phyloP scores from a whole-genome alignment of 2,888 invertebrate genomes.

The Liposcelis brunnea region DNA sequence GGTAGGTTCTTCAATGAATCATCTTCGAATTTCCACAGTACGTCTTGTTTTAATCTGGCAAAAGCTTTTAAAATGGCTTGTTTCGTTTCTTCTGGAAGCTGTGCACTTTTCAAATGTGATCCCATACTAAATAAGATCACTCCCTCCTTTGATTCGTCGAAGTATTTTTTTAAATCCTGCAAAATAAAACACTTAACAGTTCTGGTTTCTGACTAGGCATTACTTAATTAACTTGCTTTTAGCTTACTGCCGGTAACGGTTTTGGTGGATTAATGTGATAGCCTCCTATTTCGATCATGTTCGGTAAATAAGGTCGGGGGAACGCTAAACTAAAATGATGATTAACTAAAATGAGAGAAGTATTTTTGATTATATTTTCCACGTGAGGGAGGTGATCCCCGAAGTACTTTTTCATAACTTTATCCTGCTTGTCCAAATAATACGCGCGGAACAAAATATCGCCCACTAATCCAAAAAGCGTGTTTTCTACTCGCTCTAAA shows the following conservation, averaged over 20 bases:
- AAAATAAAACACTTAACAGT: conserved; percentile 7
- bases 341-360: conserved; percentile 31
- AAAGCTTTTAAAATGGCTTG: conserved; percentile 22
- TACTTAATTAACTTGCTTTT: conserved; percentile 14
- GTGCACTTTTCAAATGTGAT: conserved; percentile 29
- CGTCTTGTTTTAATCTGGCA: conserved; percentile 23
- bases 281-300: conserved; percentile 27
- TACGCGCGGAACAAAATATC: background rate
- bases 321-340: conserved; percentile 28
- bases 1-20: conserved; percentile 22
- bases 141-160: conserved; percentile 11
- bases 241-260: conserved; percentile 10
- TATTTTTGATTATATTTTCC: conserved; percentile 26
- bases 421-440: background rate
- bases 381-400: conserved; percentile 22
- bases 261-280: conserved; percentile 15
- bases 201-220: conserved; percentile 22
- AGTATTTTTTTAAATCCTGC: conserved; percentile 11
- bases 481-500: background rate
- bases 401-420: conserved; percentile 13
- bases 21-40: conserved; percentile 26
- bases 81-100: conserved; percentile 20
- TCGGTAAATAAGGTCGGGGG: conserved; percentile 22
- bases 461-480: background rate
- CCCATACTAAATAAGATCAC: conserved; percentile 25